Base-by-base conservation (phyloP, 1,140 invertebrate species). In the Pristionchus pacificus region DNA sequence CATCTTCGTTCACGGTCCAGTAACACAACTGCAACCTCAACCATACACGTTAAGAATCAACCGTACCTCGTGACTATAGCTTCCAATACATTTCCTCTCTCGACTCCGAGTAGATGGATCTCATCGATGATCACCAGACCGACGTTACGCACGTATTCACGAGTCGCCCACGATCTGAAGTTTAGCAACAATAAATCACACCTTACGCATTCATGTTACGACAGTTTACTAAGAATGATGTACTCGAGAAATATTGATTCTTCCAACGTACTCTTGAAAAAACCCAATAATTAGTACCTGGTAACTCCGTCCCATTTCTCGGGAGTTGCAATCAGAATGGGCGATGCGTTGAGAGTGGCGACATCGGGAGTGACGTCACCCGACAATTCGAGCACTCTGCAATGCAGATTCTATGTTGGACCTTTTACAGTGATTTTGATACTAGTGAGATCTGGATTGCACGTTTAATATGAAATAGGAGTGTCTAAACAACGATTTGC, bases 301-400 rank as follows among this genome's bases (percentile, higher is more conserved):
- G 93, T 96, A 68, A 98, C 93, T 72, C 95, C 95, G 84, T 98
- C 96, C 96, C 96, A 98, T 85, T 98, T 98, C 86, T 99, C 96
- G 0, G 96, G 96, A 0, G 96, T 99, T 1, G 95, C 98, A 0
- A 99, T 93, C 32, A 99, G 97, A 0, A 99, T 89, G 81, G 93
- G 90, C 0, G 95, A 90, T 63, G 85, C 87, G 0, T 88, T 87
- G 69, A 98, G 93, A 0, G 93, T 90, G 77, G 89, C 87, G 63
- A 92, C 89, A 85, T 97, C 94, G 0, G 97, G 97, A 0, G 93
- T 91, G 1, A 95, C 91, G 86, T 99, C 97, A 70, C 89, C 96
- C 68, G 97, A 99, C 64, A 99, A 86, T 85, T 99, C 97, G 0
- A 98, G 92, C 1, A 98, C 93, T 78, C 89, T 92, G 74, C 19